These are phyloP conservation scores for Microplitis demolitor DNA, from an alignment of 1,140 invertebrate species.

Conservation along the genomic window DNA sequence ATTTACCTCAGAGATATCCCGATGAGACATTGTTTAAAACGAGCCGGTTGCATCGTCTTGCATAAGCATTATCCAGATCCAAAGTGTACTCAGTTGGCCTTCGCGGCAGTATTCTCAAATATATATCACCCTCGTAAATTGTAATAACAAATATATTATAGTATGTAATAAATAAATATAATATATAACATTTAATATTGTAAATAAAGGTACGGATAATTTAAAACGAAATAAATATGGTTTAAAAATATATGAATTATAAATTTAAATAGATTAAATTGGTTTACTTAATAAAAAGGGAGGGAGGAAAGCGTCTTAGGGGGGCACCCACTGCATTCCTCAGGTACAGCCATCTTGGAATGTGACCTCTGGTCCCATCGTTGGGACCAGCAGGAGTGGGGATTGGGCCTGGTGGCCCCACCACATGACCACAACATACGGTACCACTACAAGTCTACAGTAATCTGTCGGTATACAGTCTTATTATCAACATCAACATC, in stretches of 20 bases:
- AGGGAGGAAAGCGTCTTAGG: conserved; percentile 51
- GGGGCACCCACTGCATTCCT: conserved; percentile 63
- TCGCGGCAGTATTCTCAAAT: not conserved
- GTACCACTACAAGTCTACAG: not conserved
- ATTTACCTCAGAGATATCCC: conserved; percentile 64
- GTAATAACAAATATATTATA: not conserved
- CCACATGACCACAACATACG: not conserved
- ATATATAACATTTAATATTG: not conserved
- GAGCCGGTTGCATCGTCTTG: conserved; percentile 54
- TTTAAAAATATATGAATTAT: conserved; percentile 1
- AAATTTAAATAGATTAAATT: conserved; percentile 41
- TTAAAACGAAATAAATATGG: not conserved
- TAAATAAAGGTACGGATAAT: not conserved
- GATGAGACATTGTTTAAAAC: conserved; percentile 62
- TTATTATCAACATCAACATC: not conserved
- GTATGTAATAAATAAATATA: not conserved
- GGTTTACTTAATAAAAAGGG: conserved; percentile 54
- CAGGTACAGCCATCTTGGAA: conserved; percentile 64
- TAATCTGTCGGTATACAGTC: not conserved
- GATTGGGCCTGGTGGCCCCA: conserved; percentile 9
- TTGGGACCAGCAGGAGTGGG: conserved; percentile 14
- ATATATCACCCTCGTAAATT: not conserved
- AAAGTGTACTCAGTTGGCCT: conserved; percentile 27
- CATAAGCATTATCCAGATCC: conserved; percentile 49
- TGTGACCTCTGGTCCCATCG: conserved; percentile 56